phyloP scores from a whole-genome alignment of 1,140 invertebrate genomes.

The Brachionus asplanchnoidis region DNA sequence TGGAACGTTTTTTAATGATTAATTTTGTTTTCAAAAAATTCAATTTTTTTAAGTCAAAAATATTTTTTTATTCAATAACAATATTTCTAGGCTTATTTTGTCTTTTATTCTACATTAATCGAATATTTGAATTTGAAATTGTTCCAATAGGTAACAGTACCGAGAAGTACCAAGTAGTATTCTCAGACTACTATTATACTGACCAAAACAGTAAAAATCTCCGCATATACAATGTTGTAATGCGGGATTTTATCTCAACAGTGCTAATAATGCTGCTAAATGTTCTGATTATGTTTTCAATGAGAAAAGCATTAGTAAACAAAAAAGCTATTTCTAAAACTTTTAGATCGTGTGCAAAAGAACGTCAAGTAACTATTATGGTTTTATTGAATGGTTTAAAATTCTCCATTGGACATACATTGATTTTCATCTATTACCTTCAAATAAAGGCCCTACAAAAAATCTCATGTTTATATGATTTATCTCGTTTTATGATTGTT shows the following conservation, averaged over 20 bases:
- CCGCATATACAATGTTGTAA: background rate
- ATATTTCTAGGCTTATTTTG: background rate
- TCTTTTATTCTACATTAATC: background rate
- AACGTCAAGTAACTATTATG: background rate
- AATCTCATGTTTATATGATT: background rate
- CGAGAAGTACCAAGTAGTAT: background rate
- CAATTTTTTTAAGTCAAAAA: background rate
- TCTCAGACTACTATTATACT: background rate
- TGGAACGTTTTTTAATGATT: background rate
- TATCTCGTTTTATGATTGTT: background rate
- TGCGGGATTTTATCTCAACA: background rate
- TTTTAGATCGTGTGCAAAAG: background rate
- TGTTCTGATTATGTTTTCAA: background rate
- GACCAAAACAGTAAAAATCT: background rate
- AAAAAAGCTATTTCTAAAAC: background rate
- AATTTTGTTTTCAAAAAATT: background rate
- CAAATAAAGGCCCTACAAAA: background rate
- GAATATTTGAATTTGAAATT: background rate
- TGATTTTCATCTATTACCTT: background rate
- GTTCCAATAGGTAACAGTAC: background rate
- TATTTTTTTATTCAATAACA: background rate
- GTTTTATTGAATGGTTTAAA: background rate
- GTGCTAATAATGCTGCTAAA: background rate
- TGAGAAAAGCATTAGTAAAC: background rate
- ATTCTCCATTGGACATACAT: background rate